Conservation (phyloP, 2,797 vertebrate genomes). For the Todus mexicanus region DNA sequence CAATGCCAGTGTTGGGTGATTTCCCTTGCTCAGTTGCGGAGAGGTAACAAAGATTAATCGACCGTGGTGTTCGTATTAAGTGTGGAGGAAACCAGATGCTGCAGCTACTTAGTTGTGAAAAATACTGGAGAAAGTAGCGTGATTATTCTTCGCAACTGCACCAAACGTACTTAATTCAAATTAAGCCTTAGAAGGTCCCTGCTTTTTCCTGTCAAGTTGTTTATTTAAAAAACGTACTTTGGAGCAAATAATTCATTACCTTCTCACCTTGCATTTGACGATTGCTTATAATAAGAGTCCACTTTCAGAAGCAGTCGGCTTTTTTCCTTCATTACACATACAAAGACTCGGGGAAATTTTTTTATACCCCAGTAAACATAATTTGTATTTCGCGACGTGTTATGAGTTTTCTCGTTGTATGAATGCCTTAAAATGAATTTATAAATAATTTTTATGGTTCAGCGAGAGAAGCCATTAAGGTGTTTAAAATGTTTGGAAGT, state of each 20-base stretch:
- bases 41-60: neutral
- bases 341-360: conserved; percentile 59
- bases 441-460: conserved; percentile 77
- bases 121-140: neutral
- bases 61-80: neutral
- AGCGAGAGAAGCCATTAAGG: conserved; percentile 71
- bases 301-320: conserved; percentile 36
- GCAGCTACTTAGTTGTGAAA: neutral
- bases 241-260: conserved; percentile 54
- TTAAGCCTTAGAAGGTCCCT: conserved; percentile 18
- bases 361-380: conserved; percentile 69
- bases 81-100: neutral
- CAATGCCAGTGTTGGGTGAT: neutral
- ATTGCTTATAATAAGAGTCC: conserved; percentile 44
- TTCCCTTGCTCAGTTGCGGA: neutral
- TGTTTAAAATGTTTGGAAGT: conserved; percentile 72
- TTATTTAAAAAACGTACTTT: conserved; percentile 43
- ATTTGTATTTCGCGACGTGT: conserved; percentile 66
- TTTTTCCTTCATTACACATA: conserved; percentile 68
- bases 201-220: conserved; percentile 31
- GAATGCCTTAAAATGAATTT: conserved; percentile 70
- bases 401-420: conserved; percentile 61
- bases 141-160: neutral
- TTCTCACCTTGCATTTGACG: conserved; percentile 31
- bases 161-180: conserved; percentile 39